phyloP scores from a whole-genome alignment of 35 echinoderm and acorn worm species.

The Lytechinus variegatus region DNA sequence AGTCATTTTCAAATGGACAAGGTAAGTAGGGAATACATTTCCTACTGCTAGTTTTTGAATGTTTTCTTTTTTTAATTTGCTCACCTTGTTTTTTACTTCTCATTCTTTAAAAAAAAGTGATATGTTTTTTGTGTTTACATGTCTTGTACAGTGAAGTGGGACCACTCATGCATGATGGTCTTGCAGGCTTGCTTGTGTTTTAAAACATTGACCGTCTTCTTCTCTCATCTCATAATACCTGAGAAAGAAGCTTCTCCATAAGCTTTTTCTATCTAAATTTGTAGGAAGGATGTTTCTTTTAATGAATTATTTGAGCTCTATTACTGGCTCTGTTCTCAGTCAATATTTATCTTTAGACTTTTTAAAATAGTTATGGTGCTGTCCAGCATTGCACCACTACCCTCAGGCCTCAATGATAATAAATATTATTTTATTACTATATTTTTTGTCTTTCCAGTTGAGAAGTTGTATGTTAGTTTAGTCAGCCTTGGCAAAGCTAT shows the following conservation, averaged over 20 bases:
- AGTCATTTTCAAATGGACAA: slow-evolving; percentile 44
- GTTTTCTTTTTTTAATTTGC: neutral
- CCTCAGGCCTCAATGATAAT: neutral
- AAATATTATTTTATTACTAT: neutral
- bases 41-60: neutral
- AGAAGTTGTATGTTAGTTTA: neutral
- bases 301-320: neutral
- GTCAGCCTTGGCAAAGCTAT: slow-evolving; percentile 9
- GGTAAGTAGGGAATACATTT: neutral
- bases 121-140: neutral
- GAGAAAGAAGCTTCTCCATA: neutral
- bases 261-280: neutral
- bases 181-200: slow-evolving; percentile 53
- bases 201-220: slow-evolving; percentile 6
- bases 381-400: neutral
- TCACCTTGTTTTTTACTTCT: neutral
- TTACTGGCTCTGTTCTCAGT: neutral
- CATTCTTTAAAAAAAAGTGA: neutral
- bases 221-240: neutral
- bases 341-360: neutral
- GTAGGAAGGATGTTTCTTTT: neutral
- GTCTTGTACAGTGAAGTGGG: slow-evolving; percentile 16
- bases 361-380: neutral
- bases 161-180: slow-evolving; percentile 55
- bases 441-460: neutral